phyloP scores from a whole-genome alignment of 2,113 vertebrate species.

The Macrotis lagotis region DNA sequence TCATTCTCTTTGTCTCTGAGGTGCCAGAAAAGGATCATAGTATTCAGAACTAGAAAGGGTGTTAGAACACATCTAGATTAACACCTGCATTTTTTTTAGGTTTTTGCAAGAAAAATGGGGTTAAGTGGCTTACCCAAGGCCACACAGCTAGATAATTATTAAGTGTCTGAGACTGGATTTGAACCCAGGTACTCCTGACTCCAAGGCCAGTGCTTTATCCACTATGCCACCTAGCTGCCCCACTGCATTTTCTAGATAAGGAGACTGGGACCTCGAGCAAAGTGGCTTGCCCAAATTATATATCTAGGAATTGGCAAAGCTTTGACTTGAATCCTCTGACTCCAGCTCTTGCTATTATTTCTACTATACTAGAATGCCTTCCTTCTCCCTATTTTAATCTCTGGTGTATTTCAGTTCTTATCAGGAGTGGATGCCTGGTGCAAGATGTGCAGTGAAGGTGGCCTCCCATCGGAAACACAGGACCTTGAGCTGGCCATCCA shows the following conservation, averaged over 20 bases:
- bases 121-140: no score
- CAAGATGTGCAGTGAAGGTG: conserved; percentile 97
- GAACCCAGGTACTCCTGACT: no score
- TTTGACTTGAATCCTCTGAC: not conserved
- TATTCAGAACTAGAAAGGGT: not conserved
- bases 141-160: no score
- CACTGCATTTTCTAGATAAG: not conserved
- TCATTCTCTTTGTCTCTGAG: not conserved
- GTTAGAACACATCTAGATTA: not conserved
- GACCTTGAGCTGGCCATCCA: conserved; percentile 97
- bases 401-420: conserved; percentile 89
- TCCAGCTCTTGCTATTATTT: not conserved
- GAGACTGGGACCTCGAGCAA: not conserved
- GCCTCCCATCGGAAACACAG: conserved; percentile 96
- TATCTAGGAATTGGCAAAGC: not conserved
- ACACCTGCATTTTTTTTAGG: no score
- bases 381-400: not conserved
- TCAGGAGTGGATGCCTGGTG: conserved; percentile 98
- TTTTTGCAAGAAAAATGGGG: no score
- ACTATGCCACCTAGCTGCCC: no score
- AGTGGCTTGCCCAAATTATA: not conserved
- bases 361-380: not conserved
- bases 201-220: no score
- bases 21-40: not conserved
- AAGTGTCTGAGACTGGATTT: no score